Base-by-base conservation (phyloP, 2,113 vertebrate genomes). In the Myotis yumanensis region DNA sequence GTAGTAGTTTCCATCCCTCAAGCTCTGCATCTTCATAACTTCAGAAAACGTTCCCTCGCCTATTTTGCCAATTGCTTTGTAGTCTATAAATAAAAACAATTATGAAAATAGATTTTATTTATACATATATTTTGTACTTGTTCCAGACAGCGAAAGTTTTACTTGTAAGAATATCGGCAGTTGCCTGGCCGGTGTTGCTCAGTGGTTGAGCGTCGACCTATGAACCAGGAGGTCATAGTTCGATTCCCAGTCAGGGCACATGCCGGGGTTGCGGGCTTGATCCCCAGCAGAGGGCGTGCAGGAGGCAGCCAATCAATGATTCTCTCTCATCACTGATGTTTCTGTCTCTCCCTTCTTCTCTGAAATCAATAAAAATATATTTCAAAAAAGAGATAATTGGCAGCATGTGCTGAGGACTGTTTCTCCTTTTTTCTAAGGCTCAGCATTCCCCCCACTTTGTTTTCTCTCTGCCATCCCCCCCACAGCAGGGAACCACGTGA, bases 21-120 rank as follows among this genome's bases (percentile, higher is more conserved):
- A 97, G 97, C 96, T 99, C 96, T 98, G 98, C 43, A 98, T 98
- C 98, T 99, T 99, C 97, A 98, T 94, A 86, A 99, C 98, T 94
- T 99, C 98, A 64, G 99, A 99, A 98, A 99, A 99, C 0, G 99
- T 99, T n/a, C 99, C 99, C 94, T 99, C 99, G 81, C 99, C 99
- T 95, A 99, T 99, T 96, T 99, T 99, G 97, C 98, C 97, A 94
- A 99, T 96, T 86, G 98, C 83, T 98, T 98, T 99, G 96, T 99
- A 99, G 97, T 98, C 99, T 99, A 77, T 20, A 98, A 97, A 72
- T 6, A 95, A 93, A 97, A 98, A 46, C 40, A 95, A 64, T 72
- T 23, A 59, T 3, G 66, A 89, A 69, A 73, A 22, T 6, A 22
- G 85, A 14, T 43, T 40, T 48, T 64, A 79, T 7, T 86, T 59